Base-by-base conservation (phyloP, 2,888 invertebrate genomes). In the Pediacus dermestoides region DNA sequence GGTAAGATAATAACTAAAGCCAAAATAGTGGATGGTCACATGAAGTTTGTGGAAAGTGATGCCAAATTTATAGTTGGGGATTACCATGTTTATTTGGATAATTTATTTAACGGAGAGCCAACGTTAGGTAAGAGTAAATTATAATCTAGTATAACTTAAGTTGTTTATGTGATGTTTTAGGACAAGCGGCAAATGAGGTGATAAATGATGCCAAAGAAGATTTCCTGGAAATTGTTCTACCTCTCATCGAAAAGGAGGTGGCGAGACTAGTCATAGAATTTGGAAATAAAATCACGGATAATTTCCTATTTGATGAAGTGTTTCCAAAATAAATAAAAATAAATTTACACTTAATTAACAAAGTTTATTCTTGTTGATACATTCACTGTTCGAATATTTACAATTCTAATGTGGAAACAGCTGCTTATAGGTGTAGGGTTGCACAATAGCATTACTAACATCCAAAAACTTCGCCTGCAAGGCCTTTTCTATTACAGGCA, bases 251-350 rank as follows among this genome's bases (percentile, higher is more conserved):
- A 55, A 66, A 72, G 25, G 73, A 78, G 9, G 70, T 82, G 23
- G 74, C 76, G 3, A 77, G 79, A 32, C 74, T 80, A 37, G 79
- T 84, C 50, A 80, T 80, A 1, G 76, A 77, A 46, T 79, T 82
- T 58, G 78, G 82, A 0, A 82, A 83, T 57, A 80, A 78, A 63
- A 80, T 84, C 44, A 80, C 81, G 1, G 71, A 75, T n/a, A 75
- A 75, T 35, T 83, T 82, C 59, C 80, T 80, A 4, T 82, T 80
- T 58, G 74, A 79, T 48, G 82, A 83, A 70, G 66, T 84, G 34
- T 82, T 83, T 57, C 81, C 82, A 14, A 16, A 22, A 30, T 38
- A 41, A 30, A n/a, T n/a, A n/a, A n/a, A n/a, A n/a, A n/a, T n/a
- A n/a, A n/a, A n/a, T n/a, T n/a, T n/a, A n/a, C n/a, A n/a, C n/a